Evolutionary conservation across 64 coral and sea anemone species (phyloP).

Genomic region (Stichodactyla mertensii): DNA sequence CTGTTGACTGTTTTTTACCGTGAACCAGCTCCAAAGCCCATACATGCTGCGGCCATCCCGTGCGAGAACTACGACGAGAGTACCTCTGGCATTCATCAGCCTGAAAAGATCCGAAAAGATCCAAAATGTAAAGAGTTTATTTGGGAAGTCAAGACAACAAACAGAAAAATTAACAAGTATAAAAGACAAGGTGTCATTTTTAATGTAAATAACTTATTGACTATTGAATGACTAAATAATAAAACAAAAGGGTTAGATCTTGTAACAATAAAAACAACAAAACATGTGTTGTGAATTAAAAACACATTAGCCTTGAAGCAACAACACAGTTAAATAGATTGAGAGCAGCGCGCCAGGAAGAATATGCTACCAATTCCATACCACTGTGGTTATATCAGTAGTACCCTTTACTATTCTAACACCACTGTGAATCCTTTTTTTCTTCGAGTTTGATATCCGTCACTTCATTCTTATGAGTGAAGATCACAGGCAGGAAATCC

Average conservation of each 20-base stretch:
- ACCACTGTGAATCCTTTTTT: background rate
- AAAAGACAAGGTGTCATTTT: background rate
- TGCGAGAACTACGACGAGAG: conserved; percentile 44
- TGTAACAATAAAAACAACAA: background rate
- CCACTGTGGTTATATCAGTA: background rate
- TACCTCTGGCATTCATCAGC: conserved; percentile 31
- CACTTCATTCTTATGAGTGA: background rate
- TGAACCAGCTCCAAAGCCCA: conserved; percentile 54
- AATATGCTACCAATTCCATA: background rate
- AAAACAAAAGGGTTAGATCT: background rate
- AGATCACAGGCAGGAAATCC: background rate
- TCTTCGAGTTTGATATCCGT: background rate
- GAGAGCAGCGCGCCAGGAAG: background rate
- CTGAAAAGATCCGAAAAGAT: conserved; percentile 1
- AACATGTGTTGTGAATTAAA: conserved; percentile 45
- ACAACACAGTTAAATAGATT: background rate
- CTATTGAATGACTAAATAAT: background rate
- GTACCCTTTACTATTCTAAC: background rate
- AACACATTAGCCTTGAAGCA: conserved; percentile 8
- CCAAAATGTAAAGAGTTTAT: background rate
- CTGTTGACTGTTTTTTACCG: background rate
- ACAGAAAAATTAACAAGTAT: background rate
- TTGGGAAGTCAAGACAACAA: background rate
- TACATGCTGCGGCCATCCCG: conserved; percentile 67
- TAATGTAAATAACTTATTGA: background rate